Percentiles rank a stretch among this genome's conserved stretches.
phyloP scores from a whole-genome alignment of 2,113 vertebrate species.

The Cnemophilus loriae region DNA sequence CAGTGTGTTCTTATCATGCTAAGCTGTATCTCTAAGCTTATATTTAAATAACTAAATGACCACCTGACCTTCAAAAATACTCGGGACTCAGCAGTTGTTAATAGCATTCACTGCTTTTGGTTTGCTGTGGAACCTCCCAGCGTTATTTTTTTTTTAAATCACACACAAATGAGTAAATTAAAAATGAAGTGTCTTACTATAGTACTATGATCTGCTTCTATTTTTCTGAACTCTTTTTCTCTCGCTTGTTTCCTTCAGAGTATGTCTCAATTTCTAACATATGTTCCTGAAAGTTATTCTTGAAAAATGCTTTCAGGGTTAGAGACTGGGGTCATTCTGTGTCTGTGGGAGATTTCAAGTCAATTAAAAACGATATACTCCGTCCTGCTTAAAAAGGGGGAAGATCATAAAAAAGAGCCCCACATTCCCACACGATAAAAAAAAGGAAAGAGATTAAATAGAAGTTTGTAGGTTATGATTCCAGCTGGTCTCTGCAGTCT shows the following conservation, averaged over 20 bases:
- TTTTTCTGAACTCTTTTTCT: not conserved
- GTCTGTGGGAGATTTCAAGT: not conserved
- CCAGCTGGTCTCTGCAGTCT: constrained; percentile 5
- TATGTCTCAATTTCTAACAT: not conserved
- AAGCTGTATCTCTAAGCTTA: not conserved
- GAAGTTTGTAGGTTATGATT: not conserved
- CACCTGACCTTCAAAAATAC: not conserved
- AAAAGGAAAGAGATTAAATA: not conserved
- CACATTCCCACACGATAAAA: not conserved
- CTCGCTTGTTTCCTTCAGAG: not conserved
- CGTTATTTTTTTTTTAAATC: not conserved
- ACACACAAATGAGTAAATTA: not conserved
- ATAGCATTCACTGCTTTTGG: not conserved
- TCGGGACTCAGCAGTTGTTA: not conserved
- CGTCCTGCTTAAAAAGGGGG: not conserved
- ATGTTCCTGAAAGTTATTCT: not conserved
- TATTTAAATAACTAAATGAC: not conserved
- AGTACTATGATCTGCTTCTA: not conserved
- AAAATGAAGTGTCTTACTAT: not conserved
- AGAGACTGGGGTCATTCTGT: not conserved
- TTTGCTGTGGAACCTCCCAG: not conserved
- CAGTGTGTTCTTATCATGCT: not conserved
- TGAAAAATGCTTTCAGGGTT: not conserved
- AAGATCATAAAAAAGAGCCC: not conserved
- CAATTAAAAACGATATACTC: not conserved